Percentiles rank a stretch among this genome's conserved stretches.
Conservation (phyloP, 1,140 invertebrate species). For the Kradibia gibbosae region DNA sequence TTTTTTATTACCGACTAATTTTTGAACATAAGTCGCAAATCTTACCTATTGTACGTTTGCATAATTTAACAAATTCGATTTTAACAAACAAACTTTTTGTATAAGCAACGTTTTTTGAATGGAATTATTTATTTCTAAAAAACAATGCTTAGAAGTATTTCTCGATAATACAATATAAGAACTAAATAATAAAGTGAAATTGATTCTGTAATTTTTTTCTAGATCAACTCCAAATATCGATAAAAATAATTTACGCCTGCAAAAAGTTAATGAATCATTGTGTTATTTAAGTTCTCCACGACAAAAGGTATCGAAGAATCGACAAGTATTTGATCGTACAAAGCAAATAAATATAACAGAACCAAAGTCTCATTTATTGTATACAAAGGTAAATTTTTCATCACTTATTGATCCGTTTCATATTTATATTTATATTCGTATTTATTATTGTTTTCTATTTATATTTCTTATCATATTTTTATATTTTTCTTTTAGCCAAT, state of each 20-base stretch:
- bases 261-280: not conserved
- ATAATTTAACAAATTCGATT: too few relatives aligned
- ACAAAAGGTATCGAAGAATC: not conserved
- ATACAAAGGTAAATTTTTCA: not conserved
- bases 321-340: not conserved
- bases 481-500: not conserved
- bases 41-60: too few relatives aligned
- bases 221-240: not conserved
- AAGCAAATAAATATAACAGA: not conserved
- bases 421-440: not conserved
- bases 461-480: not conserved
- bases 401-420: not conserved
- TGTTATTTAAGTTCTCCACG: not conserved
- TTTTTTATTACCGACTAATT: too few relatives aligned
- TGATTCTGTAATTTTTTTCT: not conserved
- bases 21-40: too few relatives aligned
- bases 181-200: too few relatives aligned
- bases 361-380: not conserved
- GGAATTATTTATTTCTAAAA: too few relatives aligned
- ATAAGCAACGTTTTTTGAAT: too few relatives aligned
- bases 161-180: too few relatives aligned
- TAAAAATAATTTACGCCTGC: not conserved
- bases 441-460: not conserved
- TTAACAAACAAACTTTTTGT: too few relatives aligned
- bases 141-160: too few relatives aligned